Conservation (phyloP, 2,113 vertebrate genomes). For the Eonycteris spelaea region DNA sequence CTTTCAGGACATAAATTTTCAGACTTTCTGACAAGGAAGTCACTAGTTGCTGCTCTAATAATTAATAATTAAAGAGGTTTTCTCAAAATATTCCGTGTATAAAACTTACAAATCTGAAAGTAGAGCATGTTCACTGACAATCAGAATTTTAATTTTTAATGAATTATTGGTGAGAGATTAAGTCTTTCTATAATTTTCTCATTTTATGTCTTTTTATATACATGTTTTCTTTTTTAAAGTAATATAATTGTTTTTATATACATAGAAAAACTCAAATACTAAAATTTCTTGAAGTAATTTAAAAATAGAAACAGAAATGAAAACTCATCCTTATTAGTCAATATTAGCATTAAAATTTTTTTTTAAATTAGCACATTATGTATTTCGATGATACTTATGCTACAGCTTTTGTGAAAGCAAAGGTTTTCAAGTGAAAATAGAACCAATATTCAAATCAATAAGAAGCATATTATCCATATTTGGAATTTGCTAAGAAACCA, state of each 20-base stretch:
- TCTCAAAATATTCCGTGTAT: neutral
- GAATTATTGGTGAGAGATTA: neutral
- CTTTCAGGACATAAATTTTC: neutral
- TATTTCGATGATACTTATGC: neutral
- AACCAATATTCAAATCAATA: neutral
- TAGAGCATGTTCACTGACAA: neutral
- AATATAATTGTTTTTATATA: neutral
- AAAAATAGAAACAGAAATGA: constrained; percentile 26
- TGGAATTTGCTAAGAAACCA: neutral
- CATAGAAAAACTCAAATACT: neutral
- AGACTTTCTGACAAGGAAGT: neutral
- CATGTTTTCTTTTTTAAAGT: neutral
- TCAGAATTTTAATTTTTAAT: neutral
- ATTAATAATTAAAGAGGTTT: neutral
- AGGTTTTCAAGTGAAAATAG: neutral
- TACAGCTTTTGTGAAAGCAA: neutral
- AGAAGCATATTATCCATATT: neutral
- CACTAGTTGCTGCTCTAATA: neutral
- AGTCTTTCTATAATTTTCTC: neutral
- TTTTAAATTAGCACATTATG: neutral
- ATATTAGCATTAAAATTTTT: neutral
- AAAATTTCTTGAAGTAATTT: neutral
- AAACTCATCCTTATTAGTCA: neutral
- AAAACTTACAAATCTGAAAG: constrained; percentile 2
- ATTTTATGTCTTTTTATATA: neutral